phyloP scores from a whole-genome alignment of 2,888 invertebrate genomes.

The Clusia tigrina region DNA sequence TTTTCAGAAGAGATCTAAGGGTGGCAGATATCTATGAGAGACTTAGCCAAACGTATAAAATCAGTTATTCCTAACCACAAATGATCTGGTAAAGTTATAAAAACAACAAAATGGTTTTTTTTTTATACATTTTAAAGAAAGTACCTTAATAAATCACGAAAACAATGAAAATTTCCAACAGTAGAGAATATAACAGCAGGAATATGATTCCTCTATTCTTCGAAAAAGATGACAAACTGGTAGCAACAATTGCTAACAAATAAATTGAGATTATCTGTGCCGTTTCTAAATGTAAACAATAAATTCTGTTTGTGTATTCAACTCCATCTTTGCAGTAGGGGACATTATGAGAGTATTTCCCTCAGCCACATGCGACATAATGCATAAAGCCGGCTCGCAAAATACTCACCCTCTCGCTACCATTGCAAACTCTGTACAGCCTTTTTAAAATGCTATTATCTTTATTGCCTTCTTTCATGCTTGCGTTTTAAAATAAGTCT shows the following conservation, averaged over 20 bases:
- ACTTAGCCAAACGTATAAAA: too few relatives aligned
- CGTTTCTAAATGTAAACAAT: background rate
- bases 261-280: slow-evolving; percentile 19
- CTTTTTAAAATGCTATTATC: slow-evolving; percentile 15
- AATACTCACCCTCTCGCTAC: background rate
- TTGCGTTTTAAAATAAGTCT: background rate
- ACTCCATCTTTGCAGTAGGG: background rate
- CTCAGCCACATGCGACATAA: too few relatives aligned
- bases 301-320: background rate
- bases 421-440: background rate
- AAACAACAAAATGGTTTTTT: too few relatives aligned
- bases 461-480: background rate
- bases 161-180: too few relatives aligned
- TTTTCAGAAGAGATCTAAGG: too few relatives aligned
- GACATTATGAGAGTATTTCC: background rate
- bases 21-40: too few relatives aligned
- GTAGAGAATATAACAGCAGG: too few relatives aligned
- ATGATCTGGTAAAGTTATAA: too few relatives aligned
- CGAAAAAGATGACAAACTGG: slow-evolving; percentile 18
- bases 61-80: too few relatives aligned
- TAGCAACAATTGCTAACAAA: slow-evolving; percentile 17
- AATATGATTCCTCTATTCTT: background rate
- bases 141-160: too few relatives aligned
- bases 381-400: background rate
- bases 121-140: too few relatives aligned